A percentile compares a stretch with the other conserved stretches of the same genome.
These are phyloP conservation scores for Mormyrops attenuatus DNA, from an alignment of 2,797 vertebrate genomes.

Conservation along the genomic window DNA sequence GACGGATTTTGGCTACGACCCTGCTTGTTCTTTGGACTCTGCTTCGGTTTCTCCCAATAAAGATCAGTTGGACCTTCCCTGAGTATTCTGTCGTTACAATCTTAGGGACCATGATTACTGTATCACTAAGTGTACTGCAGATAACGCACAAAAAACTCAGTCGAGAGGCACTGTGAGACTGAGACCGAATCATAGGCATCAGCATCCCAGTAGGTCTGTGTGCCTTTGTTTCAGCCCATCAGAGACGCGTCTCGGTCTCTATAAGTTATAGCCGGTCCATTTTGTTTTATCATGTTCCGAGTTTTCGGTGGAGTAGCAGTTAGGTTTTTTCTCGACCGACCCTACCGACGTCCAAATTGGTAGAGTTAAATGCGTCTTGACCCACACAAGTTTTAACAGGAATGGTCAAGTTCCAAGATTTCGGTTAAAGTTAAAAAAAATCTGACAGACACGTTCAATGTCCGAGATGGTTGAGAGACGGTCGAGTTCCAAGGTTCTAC, in stretches of 20 bases:
- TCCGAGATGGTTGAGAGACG: neutral
- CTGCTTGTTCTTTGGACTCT: no score
- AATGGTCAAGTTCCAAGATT: neutral
- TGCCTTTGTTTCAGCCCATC: no score
- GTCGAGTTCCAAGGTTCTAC: neutral
- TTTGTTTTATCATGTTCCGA: neutral
- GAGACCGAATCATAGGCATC: no score
- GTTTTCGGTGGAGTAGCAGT: neutral
- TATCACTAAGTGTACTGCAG: neutral
- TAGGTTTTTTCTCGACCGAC: neutral
- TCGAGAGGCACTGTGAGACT: no score
- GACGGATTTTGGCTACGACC: no score
- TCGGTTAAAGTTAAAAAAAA: neutral
- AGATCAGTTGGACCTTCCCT: no score
- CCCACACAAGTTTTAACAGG: neutral
- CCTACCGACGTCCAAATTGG: neutral
- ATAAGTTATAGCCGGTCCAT: neutral
- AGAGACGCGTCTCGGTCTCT: no score
- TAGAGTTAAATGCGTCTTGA: neutral
- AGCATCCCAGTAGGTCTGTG: no score
- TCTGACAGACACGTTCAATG: neutral
- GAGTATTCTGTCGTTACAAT: no score
- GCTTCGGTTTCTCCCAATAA: no score
- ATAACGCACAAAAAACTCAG: neutral
- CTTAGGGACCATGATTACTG: neutral